Base-by-base conservation (phyloP, 2,888 invertebrate species). In the Eretmocerus hayati region DNA sequence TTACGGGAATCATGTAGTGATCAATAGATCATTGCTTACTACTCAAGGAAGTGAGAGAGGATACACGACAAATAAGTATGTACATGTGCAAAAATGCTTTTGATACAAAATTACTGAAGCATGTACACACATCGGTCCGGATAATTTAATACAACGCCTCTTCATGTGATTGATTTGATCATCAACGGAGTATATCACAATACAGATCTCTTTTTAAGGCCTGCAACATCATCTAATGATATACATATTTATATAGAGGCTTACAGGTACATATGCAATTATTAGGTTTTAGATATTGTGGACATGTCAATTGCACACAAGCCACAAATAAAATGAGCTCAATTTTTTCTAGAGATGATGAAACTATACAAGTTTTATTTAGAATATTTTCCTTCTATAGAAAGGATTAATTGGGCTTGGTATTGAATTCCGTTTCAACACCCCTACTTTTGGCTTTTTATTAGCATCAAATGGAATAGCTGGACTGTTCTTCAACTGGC, bases 321-420 rank as follows among this genome's bases (percentile, higher is more conserved):
- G 26, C 26, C 6, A 26, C 11, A 11, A 26, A 9, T 26, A 6
- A 26, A 26, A n/a, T n/a, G 26, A 26, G 11, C 6, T 26, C 26
- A 26, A 26, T 11, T 26, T 6, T 26, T 26, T 6, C 6, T 26
- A 26, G 6, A 26, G 11, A 26, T 9, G 26, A 26, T 9, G 8
- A 26, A 26, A 9, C 6, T 26, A 26, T 11, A 26, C 6, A 26
- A 26, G 26, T 9, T 26, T 26, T 11, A n/a, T 33, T 48, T 39
- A 50, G 30, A 46, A 32, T 45, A 48, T 46, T 45, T 50, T 54
- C n/a, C 54, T 79, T 59, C 78, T 83, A 59, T 85, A 84, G 70
- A 87, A 88, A 0, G 88, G 88, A 70, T 88, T 85, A 2, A 87
- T 83, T 0, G 87, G 87, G 1, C 84, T 84, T 0, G 82, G 79